These are phyloP conservation scores for Oreochromis mossambicus DNA, from an alignment of 2,797 vertebrate genomes.

Conservation along the genomic window DNA sequence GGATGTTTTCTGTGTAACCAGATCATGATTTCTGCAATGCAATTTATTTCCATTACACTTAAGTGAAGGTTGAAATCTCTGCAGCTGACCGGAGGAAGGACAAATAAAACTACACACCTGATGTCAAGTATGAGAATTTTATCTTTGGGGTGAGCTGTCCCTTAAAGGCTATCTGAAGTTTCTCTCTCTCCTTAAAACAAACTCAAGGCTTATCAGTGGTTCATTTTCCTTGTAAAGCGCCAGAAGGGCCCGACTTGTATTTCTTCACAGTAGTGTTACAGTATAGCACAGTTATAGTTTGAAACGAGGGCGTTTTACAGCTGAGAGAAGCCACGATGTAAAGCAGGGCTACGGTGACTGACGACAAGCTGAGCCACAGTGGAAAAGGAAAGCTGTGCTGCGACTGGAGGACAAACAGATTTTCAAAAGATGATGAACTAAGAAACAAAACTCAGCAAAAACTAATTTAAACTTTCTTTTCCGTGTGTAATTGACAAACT, in stretches of 20 bases:
- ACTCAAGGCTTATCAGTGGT: slow-evolving; percentile 43
- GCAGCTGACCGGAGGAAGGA: background rate
- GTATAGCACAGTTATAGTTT: slow-evolving; percentile 46
- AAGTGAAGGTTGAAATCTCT: background rate
- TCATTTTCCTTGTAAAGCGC: slow-evolving; percentile 26
- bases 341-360: slow-evolving; percentile 12
- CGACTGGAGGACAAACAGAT: slow-evolving; percentile 23
- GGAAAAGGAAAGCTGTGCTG: slow-evolving; percentile 4
- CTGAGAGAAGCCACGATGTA: slow-evolving; percentile 22
- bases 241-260: slow-evolving; percentile 8
- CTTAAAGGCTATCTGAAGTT: background rate
- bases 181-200: background rate
- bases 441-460: slow-evolving; percentile 24
- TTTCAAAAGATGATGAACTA: slow-evolving; percentile 42
- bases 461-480: slow-evolving; percentile 15
- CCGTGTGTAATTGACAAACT: slow-evolving; percentile 25
- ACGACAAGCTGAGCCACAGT: slow-evolving; percentile 12
- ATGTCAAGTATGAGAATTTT: background rate
- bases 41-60: background rate
- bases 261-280: slow-evolving; percentile 67
- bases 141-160: background rate
- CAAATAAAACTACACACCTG: background rate
- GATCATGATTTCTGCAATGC: background rate
- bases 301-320: slow-evolving; percentile 21
- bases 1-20: background rate